Conservation (phyloP, 2,113 vertebrate species). For the Muntiacus reevesi region DNA sequence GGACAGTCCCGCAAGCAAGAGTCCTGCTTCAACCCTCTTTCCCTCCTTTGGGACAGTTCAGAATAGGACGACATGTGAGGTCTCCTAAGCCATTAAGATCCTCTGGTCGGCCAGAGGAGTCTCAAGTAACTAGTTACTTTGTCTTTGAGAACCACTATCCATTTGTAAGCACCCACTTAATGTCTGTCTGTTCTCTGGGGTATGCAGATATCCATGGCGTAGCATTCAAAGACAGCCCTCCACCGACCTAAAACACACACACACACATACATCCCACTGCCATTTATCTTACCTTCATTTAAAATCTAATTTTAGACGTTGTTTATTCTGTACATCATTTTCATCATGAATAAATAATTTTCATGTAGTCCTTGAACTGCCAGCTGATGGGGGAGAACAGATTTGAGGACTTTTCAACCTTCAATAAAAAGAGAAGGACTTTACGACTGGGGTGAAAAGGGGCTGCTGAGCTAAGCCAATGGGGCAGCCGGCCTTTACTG, state of each 20-base stretch:
- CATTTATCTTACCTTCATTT: neutral
- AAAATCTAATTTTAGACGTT: neutral
- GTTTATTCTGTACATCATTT: neutral
- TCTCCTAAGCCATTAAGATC: neutral
- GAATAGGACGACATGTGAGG: neutral
- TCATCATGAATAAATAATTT: neutral
- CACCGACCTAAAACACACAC: neutral
- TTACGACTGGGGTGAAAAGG: conserved; percentile 63
- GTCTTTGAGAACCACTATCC: conserved; percentile 6
- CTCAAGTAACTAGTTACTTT: neutral
- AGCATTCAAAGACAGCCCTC: neutral
- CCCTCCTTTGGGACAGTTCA: neutral
- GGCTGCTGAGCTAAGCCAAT: conserved; percentile 48
- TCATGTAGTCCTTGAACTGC: neutral
- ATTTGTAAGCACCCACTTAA: conserved; percentile 18
- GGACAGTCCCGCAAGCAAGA: neutral
- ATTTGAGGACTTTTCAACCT: conserved; percentile 36
- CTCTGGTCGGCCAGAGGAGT: neutral
- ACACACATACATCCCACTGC: neutral
- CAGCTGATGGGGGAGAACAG: neutral
- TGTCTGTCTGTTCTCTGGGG: neutral
- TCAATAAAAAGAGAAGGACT: conserved; percentile 65
- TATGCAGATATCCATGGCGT: neutral
- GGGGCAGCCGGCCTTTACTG: conserved; percentile 64
- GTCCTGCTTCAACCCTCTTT: neutral